These are phyloP conservation scores for Dysdera silvatica DNA, from an alignment of 1,140 invertebrate genomes.

Conservation along the genomic window DNA sequence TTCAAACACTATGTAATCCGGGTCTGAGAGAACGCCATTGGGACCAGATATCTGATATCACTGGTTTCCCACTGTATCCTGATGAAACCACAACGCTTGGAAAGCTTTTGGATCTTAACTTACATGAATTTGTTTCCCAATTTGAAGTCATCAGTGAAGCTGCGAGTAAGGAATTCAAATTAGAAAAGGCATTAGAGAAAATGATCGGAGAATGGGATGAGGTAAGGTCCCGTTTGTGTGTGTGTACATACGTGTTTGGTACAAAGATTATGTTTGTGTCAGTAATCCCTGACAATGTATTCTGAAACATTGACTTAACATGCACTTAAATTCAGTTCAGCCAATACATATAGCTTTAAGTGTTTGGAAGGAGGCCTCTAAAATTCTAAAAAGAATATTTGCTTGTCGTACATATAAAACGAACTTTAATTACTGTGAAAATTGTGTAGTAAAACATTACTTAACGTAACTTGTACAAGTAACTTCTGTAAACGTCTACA, in stretches of 20 bases:
- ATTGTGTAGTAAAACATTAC: no score
- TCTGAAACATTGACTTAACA: no score
- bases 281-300: no score
- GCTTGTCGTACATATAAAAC: no score
- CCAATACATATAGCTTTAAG: no score
- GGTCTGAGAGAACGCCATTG: constrained; percentile 87
- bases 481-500: no score
- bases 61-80: constrained; percentile 83
- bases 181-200: constrained; percentile 78
- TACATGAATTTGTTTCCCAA: constrained; percentile 81
- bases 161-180: constrained; percentile 87
- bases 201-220: constrained; percentile 91
- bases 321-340: no score
- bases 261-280: no score
- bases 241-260: background rate
- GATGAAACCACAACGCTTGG: constrained; percentile 74
- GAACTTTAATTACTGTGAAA: no score
- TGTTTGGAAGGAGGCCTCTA: no score
- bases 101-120: constrained; percentile 85
- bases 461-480: no score
- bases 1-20: constrained; percentile 87
- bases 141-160: constrained; percentile 90
- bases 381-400: no score
- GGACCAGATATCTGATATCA: constrained; percentile 91
- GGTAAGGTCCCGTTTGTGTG: constrained; percentile 4